These are phyloP conservation scores for Marmota flaviventris DNA, from an alignment of 2,113 vertebrate species.

Conservation along the genomic window DNA sequence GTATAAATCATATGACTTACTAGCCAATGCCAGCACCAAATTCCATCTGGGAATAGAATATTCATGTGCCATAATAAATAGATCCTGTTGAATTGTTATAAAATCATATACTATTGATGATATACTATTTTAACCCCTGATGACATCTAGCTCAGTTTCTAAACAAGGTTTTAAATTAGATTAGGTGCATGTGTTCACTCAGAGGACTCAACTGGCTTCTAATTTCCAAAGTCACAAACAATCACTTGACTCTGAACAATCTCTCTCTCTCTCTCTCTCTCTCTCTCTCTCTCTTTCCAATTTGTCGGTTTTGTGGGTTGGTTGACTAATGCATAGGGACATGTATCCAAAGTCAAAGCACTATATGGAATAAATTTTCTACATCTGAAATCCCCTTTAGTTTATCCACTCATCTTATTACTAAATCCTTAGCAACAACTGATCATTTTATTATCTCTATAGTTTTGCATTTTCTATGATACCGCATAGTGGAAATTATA, in stretches of 20 bases:
- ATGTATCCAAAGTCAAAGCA: background rate
- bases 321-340: background rate
- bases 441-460: background rate
- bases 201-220: background rate
- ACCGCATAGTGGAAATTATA: background rate
- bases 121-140: background rate
- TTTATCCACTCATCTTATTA: background rate
- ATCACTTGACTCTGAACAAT: background rate
- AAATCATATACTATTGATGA: background rate
- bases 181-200: background rate
- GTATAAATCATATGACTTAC: background rate
- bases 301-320: background rate
- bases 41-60: background rate
- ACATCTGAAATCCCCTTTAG: background rate
- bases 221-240: background rate
- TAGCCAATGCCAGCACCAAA: background rate
- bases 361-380: background rate
- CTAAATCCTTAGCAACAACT: background rate
- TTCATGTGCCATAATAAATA: background rate
- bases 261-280: too few species aligned
- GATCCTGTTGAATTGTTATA: background rate
- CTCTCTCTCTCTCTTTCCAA: background rate
- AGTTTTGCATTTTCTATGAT: background rate
- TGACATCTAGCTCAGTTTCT: background rate
- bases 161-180: background rate